Base-by-base conservation (phyloP, 1,140 invertebrate genomes). In the Drosophila murphyi region DNA sequence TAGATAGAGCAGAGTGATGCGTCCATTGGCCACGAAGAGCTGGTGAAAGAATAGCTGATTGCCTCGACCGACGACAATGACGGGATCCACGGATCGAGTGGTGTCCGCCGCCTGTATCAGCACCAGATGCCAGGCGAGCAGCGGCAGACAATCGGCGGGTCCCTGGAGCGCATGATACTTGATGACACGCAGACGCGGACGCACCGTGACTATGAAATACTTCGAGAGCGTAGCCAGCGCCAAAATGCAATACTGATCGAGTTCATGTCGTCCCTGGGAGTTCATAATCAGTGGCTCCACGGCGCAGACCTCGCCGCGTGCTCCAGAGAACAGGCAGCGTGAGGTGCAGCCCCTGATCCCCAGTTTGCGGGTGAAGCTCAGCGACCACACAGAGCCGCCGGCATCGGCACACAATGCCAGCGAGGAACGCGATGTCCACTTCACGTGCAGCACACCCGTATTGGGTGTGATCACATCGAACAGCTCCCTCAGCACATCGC, bases 371-470 rank as follows among this genome's bases (percentile, higher is more conserved):
- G 97, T 98, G 83, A 99, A 98, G 83, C 95, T 96, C 8, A 99
- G 94, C 82, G 99, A 96, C 95, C 98, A 99, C 3, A 99, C 98
- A n/a, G 97, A 99, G 2, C 98, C 98, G 10, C 98, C 98, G 68
- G 97, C 98, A 92, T 99, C 98, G 28, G 97, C 96, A 54, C 97
- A 97, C 10, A 99, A 93, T 4, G 97, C 97, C 55, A 97, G 91
- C 4, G 95, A 95, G 35, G 92, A 83, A 29, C 87, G 68, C 0
- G 93, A 93, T 32, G 94, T 93, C 94, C 95, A 98, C 93, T 95
- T 97, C 93, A 99, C 94, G 92, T 97, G 96, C 51, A 99, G 93
- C 5, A 97, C 96, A 35, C 97, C 97, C 70, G 97, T 97, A 74
- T 96, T 96, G 10, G 96, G 96, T 3, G 97, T 96, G 83, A 98